Conservation (phyloP, 2,888 invertebrate species). For the Lissonota sp. region DNA sequence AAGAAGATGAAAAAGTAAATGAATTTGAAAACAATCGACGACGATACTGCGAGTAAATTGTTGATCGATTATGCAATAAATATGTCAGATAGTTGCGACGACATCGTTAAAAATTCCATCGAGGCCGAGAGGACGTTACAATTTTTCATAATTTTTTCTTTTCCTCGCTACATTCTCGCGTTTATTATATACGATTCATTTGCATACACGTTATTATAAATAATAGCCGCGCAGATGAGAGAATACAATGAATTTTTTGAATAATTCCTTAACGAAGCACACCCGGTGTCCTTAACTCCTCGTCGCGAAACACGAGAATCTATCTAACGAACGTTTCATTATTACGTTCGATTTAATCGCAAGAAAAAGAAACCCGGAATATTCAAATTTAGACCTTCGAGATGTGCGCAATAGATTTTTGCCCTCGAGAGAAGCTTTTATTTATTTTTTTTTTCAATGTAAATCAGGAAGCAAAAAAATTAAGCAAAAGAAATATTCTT, state of each 20-base stretch:
- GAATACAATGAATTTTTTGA: constrained; percentile 34
- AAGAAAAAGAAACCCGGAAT: constrained; percentile 10
- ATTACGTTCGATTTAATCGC: constrained; percentile 8
- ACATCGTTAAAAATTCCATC: constrained; percentile 32
- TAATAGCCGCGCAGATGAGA: constrained; percentile 9
- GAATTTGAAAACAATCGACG: neutral
- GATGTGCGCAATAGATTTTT: too few species aligned
- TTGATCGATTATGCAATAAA: constrained; percentile 47
- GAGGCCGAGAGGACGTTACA: constrained; percentile 33
- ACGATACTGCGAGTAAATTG: neutral
- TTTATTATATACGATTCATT: constrained; percentile 43
- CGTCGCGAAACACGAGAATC: too few species aligned
- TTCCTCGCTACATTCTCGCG: constrained; percentile 25
- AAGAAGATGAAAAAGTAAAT: neutral
- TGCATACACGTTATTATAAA: constrained; percentile 46
- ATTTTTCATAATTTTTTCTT: constrained; percentile 31
- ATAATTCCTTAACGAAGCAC: neutral
- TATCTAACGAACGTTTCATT: too few species aligned
- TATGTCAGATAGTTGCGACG: constrained; percentile 14
- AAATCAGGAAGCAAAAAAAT: too few species aligned
- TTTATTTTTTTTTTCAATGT: too few species aligned
- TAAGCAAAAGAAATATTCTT: too few species aligned
- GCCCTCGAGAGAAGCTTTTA: too few species aligned
- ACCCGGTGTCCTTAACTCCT: too few species aligned
- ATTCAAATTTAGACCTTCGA: constrained; percentile 34